A percentile compares a stretch with the other conserved stretches of the same genome.
Conservation (phyloP, 2,888 invertebrate species). For the Operophtera brumata region DNA sequence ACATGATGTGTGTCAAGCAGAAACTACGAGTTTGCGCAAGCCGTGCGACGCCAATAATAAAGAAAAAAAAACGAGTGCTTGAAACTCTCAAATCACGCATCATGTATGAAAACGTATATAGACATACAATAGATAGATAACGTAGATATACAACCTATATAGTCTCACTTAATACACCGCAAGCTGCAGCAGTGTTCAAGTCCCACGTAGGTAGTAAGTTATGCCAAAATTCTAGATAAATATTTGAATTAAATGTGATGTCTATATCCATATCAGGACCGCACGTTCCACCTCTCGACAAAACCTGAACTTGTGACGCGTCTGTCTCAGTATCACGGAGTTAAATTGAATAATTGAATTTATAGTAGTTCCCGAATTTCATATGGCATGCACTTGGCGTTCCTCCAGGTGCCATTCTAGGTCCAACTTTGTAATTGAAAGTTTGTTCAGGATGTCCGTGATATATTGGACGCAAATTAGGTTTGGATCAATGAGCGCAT, state of each 20-base stretch:
- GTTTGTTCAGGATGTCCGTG: constrained; percentile 14
- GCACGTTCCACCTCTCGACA: background rate
- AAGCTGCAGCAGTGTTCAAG: too few relatives aligned
- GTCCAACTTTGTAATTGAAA: constrained; percentile 36
- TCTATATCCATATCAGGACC: background rate
- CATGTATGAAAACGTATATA: too few relatives aligned
- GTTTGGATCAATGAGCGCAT: background rate
- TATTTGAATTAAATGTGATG: too few relatives aligned
- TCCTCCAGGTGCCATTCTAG: constrained; percentile 31
- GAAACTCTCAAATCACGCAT: too few relatives aligned
- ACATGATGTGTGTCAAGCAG: background rate
- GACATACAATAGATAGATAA: too few relatives aligned
- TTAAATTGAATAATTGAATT: constrained; percentile 25
- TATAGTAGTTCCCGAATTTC: constrained; percentile 20
- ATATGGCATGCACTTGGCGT: constrained; percentile 30
- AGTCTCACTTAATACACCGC: too few relatives aligned
- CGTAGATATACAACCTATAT: too few relatives aligned
- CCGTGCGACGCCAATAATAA: too few relatives aligned
- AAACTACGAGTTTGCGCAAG: background rate
- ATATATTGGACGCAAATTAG: constrained; percentile 11
- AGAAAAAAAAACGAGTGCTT: background rate
- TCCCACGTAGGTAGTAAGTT: too few relatives aligned
- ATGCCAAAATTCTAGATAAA: too few relatives aligned
- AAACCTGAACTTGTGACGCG: background rate
- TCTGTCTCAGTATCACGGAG: constrained; percentile 9